A percentile compares a stretch with the other conserved stretches of the same genome.
These are phyloP conservation scores for Hydropotes inermis DNA, from an alignment of 2,113 vertebrate genomes.

Conservation along the genomic window DNA sequence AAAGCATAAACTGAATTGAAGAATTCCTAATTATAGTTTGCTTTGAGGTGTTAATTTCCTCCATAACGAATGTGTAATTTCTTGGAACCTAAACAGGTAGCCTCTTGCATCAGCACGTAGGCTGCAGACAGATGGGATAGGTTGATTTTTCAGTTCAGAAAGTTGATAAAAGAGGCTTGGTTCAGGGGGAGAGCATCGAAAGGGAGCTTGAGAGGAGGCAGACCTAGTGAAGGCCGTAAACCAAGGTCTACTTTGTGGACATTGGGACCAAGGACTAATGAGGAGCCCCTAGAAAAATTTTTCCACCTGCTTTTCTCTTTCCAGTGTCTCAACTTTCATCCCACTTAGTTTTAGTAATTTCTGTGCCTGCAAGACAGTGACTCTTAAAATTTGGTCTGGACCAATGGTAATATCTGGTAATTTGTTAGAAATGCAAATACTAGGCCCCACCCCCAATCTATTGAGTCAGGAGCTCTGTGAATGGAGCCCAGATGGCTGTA, in stretches of 20 bases:
- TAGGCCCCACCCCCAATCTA: not conserved
- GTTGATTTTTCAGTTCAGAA: constrained; percentile 66
- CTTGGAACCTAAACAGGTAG: constrained; percentile 80
- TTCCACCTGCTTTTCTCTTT: not conserved
- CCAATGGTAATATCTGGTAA: not conserved
- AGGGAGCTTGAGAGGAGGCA: not conserved
- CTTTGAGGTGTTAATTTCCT: constrained; percentile 87
- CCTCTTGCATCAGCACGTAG: constrained; percentile 67
- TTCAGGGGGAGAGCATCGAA: not conserved
- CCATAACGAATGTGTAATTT: constrained; percentile 83
- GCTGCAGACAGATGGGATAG: constrained; percentile 68
- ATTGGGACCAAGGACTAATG: not conserved
- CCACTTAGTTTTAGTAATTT: not conserved
- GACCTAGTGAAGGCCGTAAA: too few species aligned
- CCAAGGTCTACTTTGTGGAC: not conserved
- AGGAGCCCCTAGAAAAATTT: not conserved
- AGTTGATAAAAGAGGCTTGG: not conserved
- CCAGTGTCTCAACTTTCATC: not conserved
- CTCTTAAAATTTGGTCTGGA: not conserved
- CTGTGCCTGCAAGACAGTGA: not conserved
- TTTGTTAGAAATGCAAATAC: not conserved
- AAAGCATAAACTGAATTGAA: constrained; percentile 87
- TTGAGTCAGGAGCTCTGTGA: not conserved
- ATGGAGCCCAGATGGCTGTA: too few species aligned
- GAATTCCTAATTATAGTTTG: constrained; percentile 89